Conservation (phyloP, 1,140 invertebrate genomes). For the Tetragnatha versicolor region DNA sequence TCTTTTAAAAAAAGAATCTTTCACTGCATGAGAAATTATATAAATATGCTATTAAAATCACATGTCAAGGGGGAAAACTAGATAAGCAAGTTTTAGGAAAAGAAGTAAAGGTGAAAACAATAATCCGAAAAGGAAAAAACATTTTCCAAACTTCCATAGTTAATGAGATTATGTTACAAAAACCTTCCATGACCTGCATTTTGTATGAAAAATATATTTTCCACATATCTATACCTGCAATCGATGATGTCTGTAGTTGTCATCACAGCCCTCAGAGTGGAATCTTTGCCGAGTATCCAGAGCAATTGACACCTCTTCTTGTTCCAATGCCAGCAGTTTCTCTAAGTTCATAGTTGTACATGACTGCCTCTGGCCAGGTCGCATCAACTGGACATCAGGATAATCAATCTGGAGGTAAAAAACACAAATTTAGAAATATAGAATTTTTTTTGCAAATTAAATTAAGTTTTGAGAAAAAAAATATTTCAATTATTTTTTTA, state of each 20-base stretch:
- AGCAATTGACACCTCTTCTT: conserved; percentile 59
- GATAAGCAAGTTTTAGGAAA: too few species aligned
- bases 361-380: conserved; percentile 66
- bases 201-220: neutral
- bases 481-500: too few species aligned
- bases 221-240: conserved; percentile 23
- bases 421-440: conserved; percentile 24
- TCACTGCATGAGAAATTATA: too few species aligned
- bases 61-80: too few species aligned
- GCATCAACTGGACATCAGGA: conserved; percentile 73
- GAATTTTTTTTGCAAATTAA: too few species aligned
- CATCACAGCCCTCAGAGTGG: conserved; percentile 48
- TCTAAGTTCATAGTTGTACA: conserved; percentile 63
- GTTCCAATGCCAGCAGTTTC: conserved; percentile 59
- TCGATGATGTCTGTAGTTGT: conserved; percentile 41
- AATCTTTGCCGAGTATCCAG: conserved; percentile 52
- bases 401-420: conserved; percentile 77
- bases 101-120: too few species aligned
- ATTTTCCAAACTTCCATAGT: neutral
- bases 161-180: neutral
- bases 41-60: too few species aligned
- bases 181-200: neutral
- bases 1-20: too few species aligned
- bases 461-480: too few species aligned
- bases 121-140: too few species aligned